Conservation (phyloP, 1,140 invertebrate species). For the Laodelphax striatellus region DNA sequence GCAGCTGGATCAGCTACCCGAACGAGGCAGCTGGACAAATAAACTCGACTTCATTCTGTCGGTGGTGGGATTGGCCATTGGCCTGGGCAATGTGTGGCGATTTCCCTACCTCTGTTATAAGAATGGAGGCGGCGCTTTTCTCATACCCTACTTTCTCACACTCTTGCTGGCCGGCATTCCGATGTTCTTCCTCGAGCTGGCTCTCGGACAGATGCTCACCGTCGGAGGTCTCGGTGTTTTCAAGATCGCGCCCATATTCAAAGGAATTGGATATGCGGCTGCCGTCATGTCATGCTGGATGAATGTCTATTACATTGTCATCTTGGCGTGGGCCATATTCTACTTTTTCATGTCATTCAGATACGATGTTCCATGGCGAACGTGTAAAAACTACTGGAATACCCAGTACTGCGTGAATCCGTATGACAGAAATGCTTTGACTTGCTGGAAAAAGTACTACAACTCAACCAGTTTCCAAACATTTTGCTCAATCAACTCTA, state of each 20-base stretch:
- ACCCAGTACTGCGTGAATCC: slow-evolving; percentile 70
- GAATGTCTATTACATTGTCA: slow-evolving; percentile 98
- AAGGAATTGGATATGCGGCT: slow-evolving; percentile 97
- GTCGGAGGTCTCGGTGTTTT: slow-evolving; percentile 94
- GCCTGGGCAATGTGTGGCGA: slow-evolving; percentile 78
- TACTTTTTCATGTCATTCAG: slow-evolving; percentile 90
- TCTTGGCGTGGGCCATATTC: slow-evolving; percentile 94
- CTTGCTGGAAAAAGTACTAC: slow-evolving; percentile 51
- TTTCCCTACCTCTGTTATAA: slow-evolving; percentile 75
- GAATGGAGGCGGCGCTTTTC: slow-evolving; percentile 80
- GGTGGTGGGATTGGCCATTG: slow-evolving; percentile 66
- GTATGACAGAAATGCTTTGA: slow-evolving; percentile 55
- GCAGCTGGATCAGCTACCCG: slow-evolving; percentile 31
- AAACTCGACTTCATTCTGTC: slow-evolving; percentile 66
- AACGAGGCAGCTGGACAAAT: slow-evolving; percentile 55
- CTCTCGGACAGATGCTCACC: slow-evolving; percentile 92
- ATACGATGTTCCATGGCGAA: slow-evolving; percentile 87
- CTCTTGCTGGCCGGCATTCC: slow-evolving; percentile 90
- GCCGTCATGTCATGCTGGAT: slow-evolving; percentile 99
- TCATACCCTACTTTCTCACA: slow-evolving; percentile 90
- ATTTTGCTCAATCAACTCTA: slow-evolving; percentile 53
- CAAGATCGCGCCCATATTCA: slow-evolving; percentile 98
- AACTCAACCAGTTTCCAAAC: slow-evolving; percentile 36
- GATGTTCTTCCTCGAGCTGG: slow-evolving; percentile 96
- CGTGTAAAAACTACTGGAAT: slow-evolving; percentile 91